A percentile compares a stretch with the other conserved stretches of the same genome.
Conservation (phyloP, 2,113 vertebrate genomes). For the Stigmatopora nigra region DNA sequence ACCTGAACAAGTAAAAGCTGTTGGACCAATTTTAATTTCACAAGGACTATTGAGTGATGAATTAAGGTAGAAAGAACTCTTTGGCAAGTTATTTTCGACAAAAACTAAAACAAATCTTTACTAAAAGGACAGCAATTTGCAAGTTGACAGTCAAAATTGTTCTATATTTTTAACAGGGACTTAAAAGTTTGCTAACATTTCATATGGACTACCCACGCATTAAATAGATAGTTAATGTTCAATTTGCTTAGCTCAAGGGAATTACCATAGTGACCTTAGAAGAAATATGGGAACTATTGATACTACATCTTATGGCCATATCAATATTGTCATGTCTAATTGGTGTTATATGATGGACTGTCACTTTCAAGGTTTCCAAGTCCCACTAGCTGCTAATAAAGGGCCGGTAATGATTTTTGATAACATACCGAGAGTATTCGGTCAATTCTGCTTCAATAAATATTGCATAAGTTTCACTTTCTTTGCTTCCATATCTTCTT, state of each 20-base stretch:
- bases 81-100: no score
- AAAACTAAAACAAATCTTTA: no score
- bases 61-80: no score
- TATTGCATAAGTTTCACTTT: not conserved
- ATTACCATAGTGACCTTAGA: constrained; percentile 18
- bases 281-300: constrained; percentile 18
- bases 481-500: not conserved
- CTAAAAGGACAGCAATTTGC: no score
- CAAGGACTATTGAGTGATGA: no score
- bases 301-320: constrained; percentile 35
- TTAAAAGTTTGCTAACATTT: no score
- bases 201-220: no score
- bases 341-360: constrained; percentile 29
- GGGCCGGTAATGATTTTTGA: constrained; percentile 22
- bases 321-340: constrained; percentile 43
- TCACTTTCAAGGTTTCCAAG: constrained; percentile 11
- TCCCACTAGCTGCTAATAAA: constrained; percentile 12
- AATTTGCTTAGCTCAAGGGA: constrained; percentile 24
- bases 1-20: no score
- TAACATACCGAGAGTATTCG: not conserved
- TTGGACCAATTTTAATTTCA: no score
- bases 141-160: no score
- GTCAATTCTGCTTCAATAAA: not conserved
- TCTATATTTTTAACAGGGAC: no score
- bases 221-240: not conserved